These are phyloP conservation scores for Lamprotornis superbus DNA, from an alignment of 2,113 vertebrate species.

Conservation along the genomic window DNA sequence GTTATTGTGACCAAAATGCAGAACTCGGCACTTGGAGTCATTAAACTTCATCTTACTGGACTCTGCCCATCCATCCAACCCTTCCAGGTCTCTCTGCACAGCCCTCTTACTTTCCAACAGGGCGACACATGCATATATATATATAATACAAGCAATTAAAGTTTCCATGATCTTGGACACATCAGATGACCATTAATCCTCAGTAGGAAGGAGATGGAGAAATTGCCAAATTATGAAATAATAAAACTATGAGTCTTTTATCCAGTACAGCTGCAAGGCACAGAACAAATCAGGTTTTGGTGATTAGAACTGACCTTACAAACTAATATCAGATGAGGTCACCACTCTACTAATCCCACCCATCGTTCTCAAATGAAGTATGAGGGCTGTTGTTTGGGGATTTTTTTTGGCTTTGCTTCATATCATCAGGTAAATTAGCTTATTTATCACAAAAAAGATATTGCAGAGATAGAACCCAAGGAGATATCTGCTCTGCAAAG, in stretches of 20 bases:
- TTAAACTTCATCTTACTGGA: too few species aligned
- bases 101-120: too few species aligned
- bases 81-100: too few species aligned
- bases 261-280: background rate
- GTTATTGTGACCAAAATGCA: too few species aligned
- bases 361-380: background rate
- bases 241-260: background rate
- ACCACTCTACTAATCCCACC: background rate
- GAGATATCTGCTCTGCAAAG: background rate
- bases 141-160: background rate
- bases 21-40: too few species aligned
- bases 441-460: background rate
- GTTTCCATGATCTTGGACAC: slow-evolving; percentile 14
- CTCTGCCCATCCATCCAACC: too few species aligned
- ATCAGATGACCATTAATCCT: background rate
- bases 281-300: background rate
- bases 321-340: background rate
- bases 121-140: too few species aligned
- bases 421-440: background rate
- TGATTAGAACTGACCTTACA: background rate
- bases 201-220: background rate
- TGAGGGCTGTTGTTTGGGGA: background rate
- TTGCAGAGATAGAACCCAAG: background rate
- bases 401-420: background rate
- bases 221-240: background rate